Conservation (phyloP, 2,113 vertebrate genomes). For the Cynopterus brachyotis region DNA sequence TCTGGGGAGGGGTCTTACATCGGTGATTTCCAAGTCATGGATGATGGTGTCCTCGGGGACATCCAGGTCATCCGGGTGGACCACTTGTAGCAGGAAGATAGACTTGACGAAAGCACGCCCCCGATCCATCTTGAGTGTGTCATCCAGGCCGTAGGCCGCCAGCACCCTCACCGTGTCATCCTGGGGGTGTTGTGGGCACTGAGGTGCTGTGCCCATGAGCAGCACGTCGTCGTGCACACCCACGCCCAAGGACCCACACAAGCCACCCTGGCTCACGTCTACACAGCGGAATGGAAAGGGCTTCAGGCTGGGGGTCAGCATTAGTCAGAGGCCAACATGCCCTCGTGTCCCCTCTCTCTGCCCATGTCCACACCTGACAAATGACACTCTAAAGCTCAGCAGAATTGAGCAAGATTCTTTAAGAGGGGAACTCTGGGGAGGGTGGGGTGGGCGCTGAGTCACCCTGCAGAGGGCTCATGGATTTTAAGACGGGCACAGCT, state of each 20-base stretch:
- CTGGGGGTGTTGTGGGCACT: conserved; percentile 25
- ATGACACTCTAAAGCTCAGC: neutral
- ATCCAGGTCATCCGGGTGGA: neutral
- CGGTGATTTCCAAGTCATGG: conserved; percentile 72
- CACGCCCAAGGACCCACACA: too few relatives aligned
- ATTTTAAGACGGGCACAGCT: neutral
- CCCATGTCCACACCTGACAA: neutral
- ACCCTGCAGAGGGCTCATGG: neutral
- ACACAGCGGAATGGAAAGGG: neutral
- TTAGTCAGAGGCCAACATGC: neutral
- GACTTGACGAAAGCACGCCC: conserved; percentile 67
- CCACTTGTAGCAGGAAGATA: conserved; percentile 73
- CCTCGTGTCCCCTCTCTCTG: neutral
- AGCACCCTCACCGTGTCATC: conserved; percentile 70
- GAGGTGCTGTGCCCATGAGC: neutral
- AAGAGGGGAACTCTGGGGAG: neutral
- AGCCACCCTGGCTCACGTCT: neutral
- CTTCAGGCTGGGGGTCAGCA: neutral
- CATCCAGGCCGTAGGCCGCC: conserved; percentile 69
- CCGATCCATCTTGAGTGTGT: conserved; percentile 52
- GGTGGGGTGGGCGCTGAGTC: neutral
- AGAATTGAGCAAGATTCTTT: neutral
- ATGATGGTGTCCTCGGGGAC: conserved; percentile 55
- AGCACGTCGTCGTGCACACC: neutral
- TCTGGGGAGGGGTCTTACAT: conserved; percentile 60